A percentile compares a stretch with the other conserved stretches of the same genome.
These are phyloP conservation scores for Musca vetustissima DNA, from an alignment of 1,140 invertebrate genomes.

Conservation along the genomic window DNA sequence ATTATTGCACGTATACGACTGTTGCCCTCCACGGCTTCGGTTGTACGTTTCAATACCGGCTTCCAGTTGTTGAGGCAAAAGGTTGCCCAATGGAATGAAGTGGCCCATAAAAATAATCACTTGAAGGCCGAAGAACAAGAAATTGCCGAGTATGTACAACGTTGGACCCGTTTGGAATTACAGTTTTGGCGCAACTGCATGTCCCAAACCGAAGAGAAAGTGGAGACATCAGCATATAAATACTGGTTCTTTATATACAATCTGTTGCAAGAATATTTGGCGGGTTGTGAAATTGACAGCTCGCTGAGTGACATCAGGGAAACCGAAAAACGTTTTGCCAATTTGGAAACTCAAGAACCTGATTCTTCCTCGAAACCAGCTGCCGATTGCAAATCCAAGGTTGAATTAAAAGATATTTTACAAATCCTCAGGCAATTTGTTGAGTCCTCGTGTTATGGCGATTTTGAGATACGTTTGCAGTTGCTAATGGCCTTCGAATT, in stretches of 20 bases:
- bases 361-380: background rate
- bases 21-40: constrained; percentile 77
- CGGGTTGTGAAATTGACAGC: constrained; percentile 34
- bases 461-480: constrained; percentile 79
- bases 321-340: constrained; percentile 41
- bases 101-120: constrained; percentile 84
- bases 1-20: constrained; percentile 76
- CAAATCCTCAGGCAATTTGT: constrained; percentile 78
- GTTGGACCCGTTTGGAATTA: constrained; percentile 91
- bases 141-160: constrained; percentile 80
- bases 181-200: constrained; percentile 81
- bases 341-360: constrained; percentile 36
- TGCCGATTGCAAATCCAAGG: constrained; percentile 28
- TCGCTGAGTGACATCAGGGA: constrained; percentile 38
- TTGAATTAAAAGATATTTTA: constrained; percentile 47
- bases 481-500: constrained; percentile 62
- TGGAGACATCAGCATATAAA: constrained; percentile 67
- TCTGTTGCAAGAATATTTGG: constrained; percentile 61
- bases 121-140: constrained; percentile 69
- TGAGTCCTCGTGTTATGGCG: constrained; percentile 79
- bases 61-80: constrained; percentile 85
- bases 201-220: constrained; percentile 64
- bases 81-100: constrained; percentile 87
- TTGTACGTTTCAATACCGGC: constrained; percentile 87
- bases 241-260: constrained; percentile 92